Evolutionary conservation across 2,888 invertebrate genomes (phyloP), one percentile per base, ranked within the genome.

Genomic region (Brachycybe producta): DNA sequence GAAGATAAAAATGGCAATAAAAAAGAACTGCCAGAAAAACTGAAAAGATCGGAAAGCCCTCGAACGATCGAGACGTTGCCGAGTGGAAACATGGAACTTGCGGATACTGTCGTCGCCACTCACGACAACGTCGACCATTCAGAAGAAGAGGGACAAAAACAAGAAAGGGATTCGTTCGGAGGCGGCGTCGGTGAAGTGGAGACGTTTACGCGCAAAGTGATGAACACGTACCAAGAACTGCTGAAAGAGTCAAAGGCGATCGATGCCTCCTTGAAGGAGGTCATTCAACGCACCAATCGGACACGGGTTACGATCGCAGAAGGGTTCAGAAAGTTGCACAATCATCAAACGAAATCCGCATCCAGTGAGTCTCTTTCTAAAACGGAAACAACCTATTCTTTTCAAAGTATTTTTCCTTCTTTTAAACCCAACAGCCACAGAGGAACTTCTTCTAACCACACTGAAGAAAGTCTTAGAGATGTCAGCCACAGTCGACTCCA

Each of bases 171-270:
- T n/a, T n/a, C n/a, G n/a, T n/a, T n/a, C n/a, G n/a, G n/a, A n/a
- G n/a, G n/a, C n/a, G n/a, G n/a, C 19, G 59, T 58, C 35, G 42
- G 49, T 1, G 55, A 58, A 17, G 52, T 59, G 7, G 58, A 58
- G 48, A 52, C 52, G 32, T 57, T 55, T 32, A 55, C 55, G 7
- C 38, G 52, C 5, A 59, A 79, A 77, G 74, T 76, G 34, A 73
- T 74, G 58, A 78, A 78, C 55, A 75, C 78, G 60, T 77, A 77
- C 61, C 71, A 75, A 34, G 78, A 79, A 58, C 70, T 77, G 48
- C 75, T 76, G 73, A 73, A 73, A 48, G 70, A 73, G 11, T 70
- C 73, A 1, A 62, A 72, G 45, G 63, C 57, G 3, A 49, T 65
- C 13, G 65, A 65, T 54, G 64, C 68, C 1, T 62, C 72, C 55